Evolutionary conservation across 2,113 vertebrate genomes (phyloP), one percentile per base, ranked within the genome.

Genomic region (Elgaria multicarinata): DNA sequence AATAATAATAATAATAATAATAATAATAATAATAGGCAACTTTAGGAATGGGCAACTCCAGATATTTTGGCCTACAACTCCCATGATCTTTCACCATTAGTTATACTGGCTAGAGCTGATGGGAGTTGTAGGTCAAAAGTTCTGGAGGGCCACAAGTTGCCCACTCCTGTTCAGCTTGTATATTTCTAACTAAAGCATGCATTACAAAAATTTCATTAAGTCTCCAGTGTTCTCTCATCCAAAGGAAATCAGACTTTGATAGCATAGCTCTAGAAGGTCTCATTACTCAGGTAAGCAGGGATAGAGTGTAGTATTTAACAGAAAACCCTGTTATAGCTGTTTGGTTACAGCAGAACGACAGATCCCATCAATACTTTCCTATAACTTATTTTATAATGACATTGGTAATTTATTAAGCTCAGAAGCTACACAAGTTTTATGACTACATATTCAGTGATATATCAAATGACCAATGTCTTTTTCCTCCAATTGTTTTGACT

Each of bases 391-490:
- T n/a, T 86, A 42, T 62, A 86, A 8, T 33, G 26, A 64, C 85
- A 62, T 28, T 42, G 26, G 53, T 76, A 42, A 42, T 86, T 42
- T 86, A 75, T 86, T 76, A 62, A 2, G 2, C 72, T 44, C 39
- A 75, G n/a, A 86, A 75, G 67, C 42, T 72, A 42, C 10, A 24
- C 66, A 71, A 14, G 33, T 44, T 86, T 86, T 39, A 76, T 76
- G 36, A 72, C 3, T 86, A 36, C 10, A 86, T 20, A 33, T 26
- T 44, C 44, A 28, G 36, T 64, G 75, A 85, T 88, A 80, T 53
- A 95, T 91, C 91, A 93, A 90, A 85, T 95, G 80, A 74, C 90
- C 85, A 90, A 88, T 92, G 64, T 86, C 86, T 76, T 66, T 80
- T 93, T 71, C 95, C 89, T 79, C 24, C 82, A 92, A 80, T 83